Base-by-base conservation (phyloP, 2,113 vertebrate genomes). In the Ciconia maguari region DNA sequence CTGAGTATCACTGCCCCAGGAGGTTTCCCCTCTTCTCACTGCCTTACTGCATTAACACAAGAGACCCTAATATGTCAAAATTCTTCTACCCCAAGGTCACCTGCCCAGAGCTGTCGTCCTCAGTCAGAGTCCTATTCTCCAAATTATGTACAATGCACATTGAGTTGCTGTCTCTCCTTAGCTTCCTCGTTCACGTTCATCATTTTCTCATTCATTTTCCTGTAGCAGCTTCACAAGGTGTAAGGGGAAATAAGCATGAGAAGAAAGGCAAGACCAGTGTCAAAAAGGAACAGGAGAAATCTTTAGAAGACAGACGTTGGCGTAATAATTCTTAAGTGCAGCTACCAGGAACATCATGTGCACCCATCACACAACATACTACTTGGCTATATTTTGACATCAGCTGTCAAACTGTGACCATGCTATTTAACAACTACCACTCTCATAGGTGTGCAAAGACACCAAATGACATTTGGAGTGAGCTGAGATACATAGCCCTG, bases 381-480 rank as follows among this genome's bases (percentile, higher is more conserved):
- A 41, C 68, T 92, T 77, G 68, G 85, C 62, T 97, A 15, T 95
- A 90, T 95, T 96, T 94, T 94, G 88, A 94, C 86, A 92, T 85
- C 64, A 68, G 51, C 93, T 96, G 93, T 95, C 96, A 92, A 83
- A 70, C 34, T 81, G 68, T 70, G 94, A 83, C 95, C 93, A 81
- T 77, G 79, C 83, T 90, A 46, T 94, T 95, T 89, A 91, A 69
- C 60, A 93, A 76, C 57, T 69, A 85, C n/a, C 16, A 25, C 26
- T 78, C 55, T 90, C 80, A 68, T 10, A 95, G 62, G 87, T 93
- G 83, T 85, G 68, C n/a, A 70, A 85, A 96, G 93, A 91, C 54
- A 91, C 41, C 20, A 21, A 44, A 29, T 77, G 82, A 65, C 79
- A 58, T 78, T 91, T 76, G 22, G 62, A 89, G 54, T 20, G 30